Percentiles rank a stretch among this genome's conserved stretches.
phyloP scores from a whole-genome alignment of 1,140 invertebrate genomes.

The Plutomurus gul region DNA sequence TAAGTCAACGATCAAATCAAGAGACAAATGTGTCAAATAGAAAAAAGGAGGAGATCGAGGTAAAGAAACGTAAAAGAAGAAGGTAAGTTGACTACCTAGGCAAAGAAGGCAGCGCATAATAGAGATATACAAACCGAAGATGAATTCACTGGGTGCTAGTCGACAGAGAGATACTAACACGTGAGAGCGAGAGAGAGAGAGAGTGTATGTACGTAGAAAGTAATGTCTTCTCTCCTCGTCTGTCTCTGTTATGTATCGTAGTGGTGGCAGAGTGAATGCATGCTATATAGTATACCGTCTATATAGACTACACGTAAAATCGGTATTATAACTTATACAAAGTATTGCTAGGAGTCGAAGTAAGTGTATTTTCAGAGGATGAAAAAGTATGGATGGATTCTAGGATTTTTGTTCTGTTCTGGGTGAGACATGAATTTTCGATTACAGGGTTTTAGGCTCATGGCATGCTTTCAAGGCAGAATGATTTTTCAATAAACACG shows the following conservation, averaged over 20 bases:
- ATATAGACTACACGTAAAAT: too few species aligned
- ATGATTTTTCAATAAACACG: conserved; percentile 55
- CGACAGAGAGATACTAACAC: neutral
- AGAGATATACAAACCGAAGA: neutral
- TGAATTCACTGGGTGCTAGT: conserved; percentile 19
- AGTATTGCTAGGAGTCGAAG: neutral
- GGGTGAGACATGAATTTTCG: conserved; percentile 54
- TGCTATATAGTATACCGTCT: neutral
- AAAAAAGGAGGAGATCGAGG: conserved; percentile 36
- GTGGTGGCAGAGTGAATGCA: neutral
- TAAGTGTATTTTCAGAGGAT: conserved; percentile 33
- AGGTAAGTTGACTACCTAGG: conserved; percentile 9
- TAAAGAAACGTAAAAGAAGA: conserved; percentile 36
- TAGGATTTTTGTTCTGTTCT: conserved; percentile 53
- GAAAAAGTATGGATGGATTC: conserved; percentile 53
- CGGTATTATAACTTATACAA: too few species aligned
- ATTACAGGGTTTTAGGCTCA: conserved; percentile 54
- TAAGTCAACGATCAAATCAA: conserved; percentile 47
- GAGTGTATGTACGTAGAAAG: neutral
- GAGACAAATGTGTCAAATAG: conserved; percentile 52
- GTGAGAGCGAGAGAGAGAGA: neutral
- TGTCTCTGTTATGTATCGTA: neutral
- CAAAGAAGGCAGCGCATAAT: neutral
- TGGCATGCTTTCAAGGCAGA: conserved; percentile 54
- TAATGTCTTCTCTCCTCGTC: neutral